Base-by-base conservation (phyloP, 2,888 invertebrate species). In the Harpalus rubripes region DNA sequence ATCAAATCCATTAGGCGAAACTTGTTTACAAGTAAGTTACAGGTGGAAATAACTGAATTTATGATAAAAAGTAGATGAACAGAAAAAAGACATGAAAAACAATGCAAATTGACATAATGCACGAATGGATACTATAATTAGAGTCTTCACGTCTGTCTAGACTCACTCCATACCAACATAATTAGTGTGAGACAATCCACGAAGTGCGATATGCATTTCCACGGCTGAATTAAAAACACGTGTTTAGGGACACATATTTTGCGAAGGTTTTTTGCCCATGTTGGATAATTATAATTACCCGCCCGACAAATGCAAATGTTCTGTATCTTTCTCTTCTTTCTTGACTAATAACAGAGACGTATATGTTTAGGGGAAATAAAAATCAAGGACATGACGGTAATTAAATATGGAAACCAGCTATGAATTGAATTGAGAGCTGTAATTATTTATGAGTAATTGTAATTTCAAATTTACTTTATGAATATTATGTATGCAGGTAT, bases 51-150 rank as follows among this genome's bases (percentile, higher is more conserved):
- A 22, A 12, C 52, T 22, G 12, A 32, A 22, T 22, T 22, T 22
- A 22, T 3, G 22, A 22, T 3, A 22, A 22, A 22, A 22, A 22
- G 22, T 22, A 3, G 22, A 22, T 3, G 3, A 22, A 22, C 1
- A 22, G 22, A 22, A 76, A 26, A 74, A 76, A 76, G 18, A 52
- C 10, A 65, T n/a, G 22, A 63, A 44, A 81, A 52, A 76, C 61
- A 63, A 68, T 32, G 18, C 26, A 68, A 41, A 74, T 39, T 76
- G 61, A 74, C 58, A 82, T 65, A 84, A 84, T 84, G 84, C 84
- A 84, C 58, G 84, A 79, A 79, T 65, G 84, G 61, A 84, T 79
- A 84, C 41, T 84, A 56, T 84, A 84, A 84, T 84, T 84, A 79
- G 56, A 84, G 58, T 15, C 68, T 84, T 65, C 44, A 18, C 56